Evolutionary conservation across 1,140 invertebrate genomes (phyloP).

Genomic region (Drosophila aff.): DNA sequence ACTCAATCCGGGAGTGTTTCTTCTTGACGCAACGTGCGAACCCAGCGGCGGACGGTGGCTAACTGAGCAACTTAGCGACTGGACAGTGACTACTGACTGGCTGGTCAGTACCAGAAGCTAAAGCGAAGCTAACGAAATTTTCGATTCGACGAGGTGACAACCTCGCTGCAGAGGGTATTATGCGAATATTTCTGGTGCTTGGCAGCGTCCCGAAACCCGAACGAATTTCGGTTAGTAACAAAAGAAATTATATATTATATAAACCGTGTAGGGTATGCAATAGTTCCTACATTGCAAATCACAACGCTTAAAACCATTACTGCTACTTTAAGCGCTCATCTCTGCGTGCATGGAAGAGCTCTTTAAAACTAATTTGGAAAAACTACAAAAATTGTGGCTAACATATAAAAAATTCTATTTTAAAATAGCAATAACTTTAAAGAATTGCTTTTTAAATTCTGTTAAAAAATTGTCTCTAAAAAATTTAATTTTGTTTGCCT

Average conservation of each 20-base stretch:
- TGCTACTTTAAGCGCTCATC: not conserved
- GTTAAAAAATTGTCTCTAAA: not conserved
- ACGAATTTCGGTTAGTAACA: not conserved
- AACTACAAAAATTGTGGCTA: not conserved
- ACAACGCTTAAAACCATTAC: not conserved
- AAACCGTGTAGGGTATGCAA: not conserved
- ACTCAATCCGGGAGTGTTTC: slow-evolving; percentile 17
- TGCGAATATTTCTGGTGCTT: slow-evolving; percentile 17
- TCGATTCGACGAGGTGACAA: slow-evolving; percentile 8
- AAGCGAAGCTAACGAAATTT: slow-evolving; percentile 29
- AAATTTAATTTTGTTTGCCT: not conserved
- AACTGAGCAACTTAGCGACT: slow-evolving; percentile 56
- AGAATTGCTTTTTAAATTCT: not conserved
- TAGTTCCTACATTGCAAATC: not conserved
- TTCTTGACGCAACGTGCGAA: slow-evolving; percentile 57
- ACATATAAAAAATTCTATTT: not conserved
- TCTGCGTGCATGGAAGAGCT: too few species aligned
- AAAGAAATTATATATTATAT: not conserved
- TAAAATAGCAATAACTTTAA: not conserved
- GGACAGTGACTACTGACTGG: slow-evolving; percentile 13
- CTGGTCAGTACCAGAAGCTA: slow-evolving; percentile 26
- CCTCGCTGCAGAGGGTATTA: slow-evolving; percentile 18
- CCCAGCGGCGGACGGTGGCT: slow-evolving; percentile 67
- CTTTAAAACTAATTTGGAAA: not conserved
- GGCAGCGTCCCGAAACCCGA: not conserved